Evolutionary conservation across 2,888 invertebrate species (phyloP), one percentile per base, ranked within the genome.

Genomic region (Oxyscelio sp.): DNA sequence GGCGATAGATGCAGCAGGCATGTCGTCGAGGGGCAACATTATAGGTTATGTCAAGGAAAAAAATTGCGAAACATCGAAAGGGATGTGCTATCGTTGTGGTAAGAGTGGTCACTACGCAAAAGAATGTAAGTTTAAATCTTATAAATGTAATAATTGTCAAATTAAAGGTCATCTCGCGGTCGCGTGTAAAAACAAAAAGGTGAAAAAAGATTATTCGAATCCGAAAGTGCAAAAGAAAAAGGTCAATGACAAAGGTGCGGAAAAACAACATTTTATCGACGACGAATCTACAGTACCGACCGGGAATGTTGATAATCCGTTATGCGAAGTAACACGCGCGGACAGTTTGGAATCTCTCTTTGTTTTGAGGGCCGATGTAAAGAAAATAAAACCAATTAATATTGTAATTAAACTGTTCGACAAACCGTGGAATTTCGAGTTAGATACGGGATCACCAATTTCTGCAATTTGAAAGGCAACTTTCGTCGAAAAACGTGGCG

Each of bases 401-500:
- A 21, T 80, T 5, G 45, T 52, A 5, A 13, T 80, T n/a, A 34
- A 65, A 50, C 31, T 75, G 6, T 38, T 52, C 9, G 22, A 58
- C 22, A 2, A 52, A 13, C 24, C 15, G 17, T 74, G 74, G 52
- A 21, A 6, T 43, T 87, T 85, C 24, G 77, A 83, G 43, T 19
- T 85, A 0, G 83, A 86, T 34, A 86, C 87, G 11, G 81, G 87
- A n/a, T 87, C 85, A 24, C 78, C 80, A 8, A 63, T 83, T 11
- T 74, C 85, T 13, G 83, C 85, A 4, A 78, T 85, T 22, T 83
- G 83, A 8, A 21, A 59, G 2, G 4, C 19, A 17, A 11, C 19
- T 11, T 73, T 27, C 24, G 4, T 15, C 13, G 15, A 54, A 21
- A 58, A n/a, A 11, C 43, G 9, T 31, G 9, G n/a, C 4, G 31